Evolutionary conservation across 64 coral and sea anemone genomes (phyloP), one percentile per base, ranked within the genome.

Genomic region (Montipora capricornis): DNA sequence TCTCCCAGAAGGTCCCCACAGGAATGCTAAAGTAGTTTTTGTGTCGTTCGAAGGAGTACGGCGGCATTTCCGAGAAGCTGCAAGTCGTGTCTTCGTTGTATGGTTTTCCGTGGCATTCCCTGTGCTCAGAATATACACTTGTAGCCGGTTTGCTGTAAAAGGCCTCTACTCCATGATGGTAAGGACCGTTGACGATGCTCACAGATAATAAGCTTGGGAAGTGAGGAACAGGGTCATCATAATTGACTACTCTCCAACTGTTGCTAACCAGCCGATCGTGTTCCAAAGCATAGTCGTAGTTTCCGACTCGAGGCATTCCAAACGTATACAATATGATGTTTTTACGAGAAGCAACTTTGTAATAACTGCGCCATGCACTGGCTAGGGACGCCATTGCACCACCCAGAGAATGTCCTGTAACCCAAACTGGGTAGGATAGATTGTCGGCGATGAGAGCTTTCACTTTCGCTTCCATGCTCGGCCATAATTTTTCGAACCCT

Each of bases 391-490:
- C 87, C 66, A 94, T 89, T 53, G 93, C 87, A 17, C 93, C 93
- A 60, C 87, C 93, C 11, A 95, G 87, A 82, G 92, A 94, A 74
- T 94, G 92, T 8, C 92, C 92, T 11, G 77, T 94, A 16, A 94
- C 79, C 92, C 90, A 92, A 4, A 92, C 4, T 75, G 74, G 46
- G 19, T 92, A 92, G 2, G 46, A 26, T 62, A 80, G 49, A 26
- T 92, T 57, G 6, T 74, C n/a, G 5, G 80, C 46, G 20, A 84
- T 26, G 1, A 92, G 81, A 76, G 10, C 48, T 44, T 44, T 60
- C 5, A 82, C 55, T 51, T 91, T 51, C 70, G 64, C 1, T 22
- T 91, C 44, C 66, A 92, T 50, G 68, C 79, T 12, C 29, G 46
- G 24, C 85, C 85, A 88, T 75, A 88, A 74, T 58, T 49, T 3